Evolutionary conservation across 2,113 vertebrate species (phyloP).

Genomic region (Ia io): DNA sequence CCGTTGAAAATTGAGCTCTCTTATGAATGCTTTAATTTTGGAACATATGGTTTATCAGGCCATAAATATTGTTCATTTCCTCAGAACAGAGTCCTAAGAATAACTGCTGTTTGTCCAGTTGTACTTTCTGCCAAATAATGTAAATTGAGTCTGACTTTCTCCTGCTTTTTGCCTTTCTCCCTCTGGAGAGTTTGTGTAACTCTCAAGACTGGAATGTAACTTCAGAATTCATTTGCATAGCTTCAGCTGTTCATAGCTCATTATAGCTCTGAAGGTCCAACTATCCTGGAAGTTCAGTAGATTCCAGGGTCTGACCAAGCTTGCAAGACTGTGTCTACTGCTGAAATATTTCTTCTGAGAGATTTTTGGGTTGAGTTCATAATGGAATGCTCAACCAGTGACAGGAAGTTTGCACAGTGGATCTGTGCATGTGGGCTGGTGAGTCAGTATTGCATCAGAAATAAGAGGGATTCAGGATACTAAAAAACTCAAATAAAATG

Average conservation of each 20-base stretch:
- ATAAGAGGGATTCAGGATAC: constrained; percentile 45
- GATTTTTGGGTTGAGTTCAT: neutral
- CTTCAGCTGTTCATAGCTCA: neutral
- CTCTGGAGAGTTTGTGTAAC: neutral
- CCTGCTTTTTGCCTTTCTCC: constrained; percentile 46
- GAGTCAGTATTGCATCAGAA: constrained; percentile 46
- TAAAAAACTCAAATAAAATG: constrained; percentile 50
- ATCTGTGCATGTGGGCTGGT: neutral
- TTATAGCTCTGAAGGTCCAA: neutral
- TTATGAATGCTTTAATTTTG: neutral
- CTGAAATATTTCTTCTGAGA: constrained; percentile 53
- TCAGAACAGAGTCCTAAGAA: constrained; percentile 67
- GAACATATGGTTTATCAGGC: constrained; percentile 61
- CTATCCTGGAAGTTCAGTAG: neutral
- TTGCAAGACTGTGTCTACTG: neutral
- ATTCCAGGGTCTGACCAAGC: neutral
- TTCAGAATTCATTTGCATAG: neutral
- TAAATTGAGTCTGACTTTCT: constrained; percentile 57
- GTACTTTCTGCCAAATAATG: constrained; percentile 73
- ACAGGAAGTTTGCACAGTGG: constrained; percentile 39
- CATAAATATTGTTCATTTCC: constrained; percentile 66
- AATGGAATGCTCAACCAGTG: neutral
- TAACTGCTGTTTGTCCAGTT: constrained; percentile 54
- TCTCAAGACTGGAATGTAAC: neutral
- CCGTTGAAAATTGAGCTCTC: neutral